A percentile compares a stretch with the other conserved stretches of the same genome.
These are phyloP conservation scores for Xenus cinereus DNA, from an alignment of 2,113 vertebrate species.

Conservation along the genomic window DNA sequence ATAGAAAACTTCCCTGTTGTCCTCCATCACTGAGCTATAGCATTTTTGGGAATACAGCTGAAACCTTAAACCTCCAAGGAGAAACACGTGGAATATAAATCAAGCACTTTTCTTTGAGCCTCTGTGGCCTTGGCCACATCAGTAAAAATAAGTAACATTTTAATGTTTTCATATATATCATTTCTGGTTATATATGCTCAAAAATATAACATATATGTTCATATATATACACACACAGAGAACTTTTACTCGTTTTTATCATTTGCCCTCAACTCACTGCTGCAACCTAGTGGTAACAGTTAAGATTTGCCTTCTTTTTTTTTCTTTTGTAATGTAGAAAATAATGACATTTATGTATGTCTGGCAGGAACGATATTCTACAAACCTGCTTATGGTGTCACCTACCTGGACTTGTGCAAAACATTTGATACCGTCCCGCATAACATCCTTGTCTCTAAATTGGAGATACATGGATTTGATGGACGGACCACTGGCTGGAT, in stretches of 20 bases:
- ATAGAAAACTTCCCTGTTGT: not conserved
- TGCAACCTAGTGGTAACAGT: not conserved
- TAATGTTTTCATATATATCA: not conserved
- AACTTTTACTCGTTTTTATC: not conserved
- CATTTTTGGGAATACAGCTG: not conserved
- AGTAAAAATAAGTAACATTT: not conserved
- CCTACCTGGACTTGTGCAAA: not conserved
- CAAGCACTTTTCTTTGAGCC: not conserved
- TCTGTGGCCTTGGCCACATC: not conserved
- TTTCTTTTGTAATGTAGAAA: fast-evolving
- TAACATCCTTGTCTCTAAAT: not conserved
- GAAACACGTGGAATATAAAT: not conserved
- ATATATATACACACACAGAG: not conserved
- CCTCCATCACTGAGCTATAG: not conserved
- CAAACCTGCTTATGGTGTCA: not conserved
- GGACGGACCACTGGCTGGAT: not conserved
- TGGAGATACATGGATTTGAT: not conserved
- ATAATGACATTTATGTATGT: not conserved
- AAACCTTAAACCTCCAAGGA: not conserved
- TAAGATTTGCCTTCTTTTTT: not conserved
- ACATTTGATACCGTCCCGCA: not conserved
- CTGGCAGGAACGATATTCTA: not conserved
- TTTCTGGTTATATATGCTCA: not conserved
- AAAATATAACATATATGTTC: not conserved
- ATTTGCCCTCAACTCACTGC: not conserved